These are phyloP conservation scores for Toxotes chatareus DNA, from an alignment of 2,113 vertebrate species.

Conservation along the genomic window DNA sequence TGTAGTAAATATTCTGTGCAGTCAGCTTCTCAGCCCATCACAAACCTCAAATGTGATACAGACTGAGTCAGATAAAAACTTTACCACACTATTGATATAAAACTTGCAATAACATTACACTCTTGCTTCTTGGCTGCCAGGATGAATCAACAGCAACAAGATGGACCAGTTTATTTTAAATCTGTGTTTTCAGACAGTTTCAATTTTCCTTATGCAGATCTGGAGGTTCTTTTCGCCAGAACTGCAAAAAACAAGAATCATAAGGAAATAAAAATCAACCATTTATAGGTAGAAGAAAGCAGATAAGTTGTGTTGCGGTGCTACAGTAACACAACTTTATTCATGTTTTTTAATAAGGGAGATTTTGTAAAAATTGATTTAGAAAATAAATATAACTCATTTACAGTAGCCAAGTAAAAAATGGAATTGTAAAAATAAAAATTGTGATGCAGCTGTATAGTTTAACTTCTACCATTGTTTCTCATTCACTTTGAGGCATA, in stretches of 20 bases:
- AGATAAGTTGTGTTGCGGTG: no score
- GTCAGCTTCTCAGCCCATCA: conserved; percentile 18
- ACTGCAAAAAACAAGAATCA: not conserved
- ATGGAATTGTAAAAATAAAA: no score
- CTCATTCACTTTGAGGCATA: no score
- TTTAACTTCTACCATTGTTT: no score
- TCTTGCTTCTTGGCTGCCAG: conserved; percentile 9
- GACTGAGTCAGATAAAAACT: conserved; percentile 18
- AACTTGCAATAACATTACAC: conserved; percentile 14
- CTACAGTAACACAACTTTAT: no score
- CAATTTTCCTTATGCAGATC: not conserved
- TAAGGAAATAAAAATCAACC: not conserved
- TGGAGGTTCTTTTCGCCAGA: not conserved
- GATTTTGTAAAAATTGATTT: no score
- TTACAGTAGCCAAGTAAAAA: no score
- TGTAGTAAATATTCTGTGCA: not conserved
- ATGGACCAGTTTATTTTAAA: not conserved
- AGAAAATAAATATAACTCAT: no score
- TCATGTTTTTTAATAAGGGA: no score
- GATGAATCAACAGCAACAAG: conserved; percentile 16
- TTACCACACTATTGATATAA: conserved; percentile 1
- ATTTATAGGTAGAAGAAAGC: not conserved
- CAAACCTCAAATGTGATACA: conserved; percentile 14
- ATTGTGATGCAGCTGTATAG: no score
- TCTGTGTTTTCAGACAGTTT: conserved; percentile 23